Conservation (phyloP, 2,888 invertebrate species). For the Leucophenga maculata region DNA sequence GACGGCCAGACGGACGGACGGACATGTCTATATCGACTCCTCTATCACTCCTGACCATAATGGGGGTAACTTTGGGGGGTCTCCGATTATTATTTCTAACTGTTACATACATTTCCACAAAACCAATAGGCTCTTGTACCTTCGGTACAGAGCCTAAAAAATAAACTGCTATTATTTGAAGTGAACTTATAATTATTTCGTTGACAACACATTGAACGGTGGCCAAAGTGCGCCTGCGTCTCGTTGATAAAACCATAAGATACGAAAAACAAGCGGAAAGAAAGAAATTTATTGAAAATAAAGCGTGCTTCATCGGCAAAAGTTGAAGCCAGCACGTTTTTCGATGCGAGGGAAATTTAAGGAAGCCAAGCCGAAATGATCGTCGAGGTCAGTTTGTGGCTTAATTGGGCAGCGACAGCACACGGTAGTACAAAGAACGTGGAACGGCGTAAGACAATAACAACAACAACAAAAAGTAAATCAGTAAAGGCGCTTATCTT, state of each 20-base stretch:
- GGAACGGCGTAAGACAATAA: neutral
- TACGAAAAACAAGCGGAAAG: conserved; percentile 32
- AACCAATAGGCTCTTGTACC: no score
- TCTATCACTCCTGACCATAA: no score
- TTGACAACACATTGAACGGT: neutral
- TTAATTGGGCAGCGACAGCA: conserved; percentile 40
- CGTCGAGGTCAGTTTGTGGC: neutral
- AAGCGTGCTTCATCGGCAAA: neutral
- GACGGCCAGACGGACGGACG: no score
- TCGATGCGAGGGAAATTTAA: neutral
- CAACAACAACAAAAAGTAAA: conserved; percentile 32
- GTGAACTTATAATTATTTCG: no score
- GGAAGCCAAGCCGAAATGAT: neutral
- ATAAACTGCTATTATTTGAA: no score
- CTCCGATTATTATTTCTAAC: no score
- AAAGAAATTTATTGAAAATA: neutral
- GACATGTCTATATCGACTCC: no score
- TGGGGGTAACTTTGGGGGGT: no score
- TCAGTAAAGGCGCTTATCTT: conserved; percentile 38
- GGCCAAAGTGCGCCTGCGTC: neutral
- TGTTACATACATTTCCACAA: no score
- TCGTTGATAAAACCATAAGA: conserved; percentile 33
- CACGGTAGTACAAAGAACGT: conserved; percentile 3
- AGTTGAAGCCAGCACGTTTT: conserved; percentile 1
- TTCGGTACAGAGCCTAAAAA: no score